Base-by-base conservation (phyloP, 2,888 invertebrate species). In the Zygogramma bicolorata region DNA sequence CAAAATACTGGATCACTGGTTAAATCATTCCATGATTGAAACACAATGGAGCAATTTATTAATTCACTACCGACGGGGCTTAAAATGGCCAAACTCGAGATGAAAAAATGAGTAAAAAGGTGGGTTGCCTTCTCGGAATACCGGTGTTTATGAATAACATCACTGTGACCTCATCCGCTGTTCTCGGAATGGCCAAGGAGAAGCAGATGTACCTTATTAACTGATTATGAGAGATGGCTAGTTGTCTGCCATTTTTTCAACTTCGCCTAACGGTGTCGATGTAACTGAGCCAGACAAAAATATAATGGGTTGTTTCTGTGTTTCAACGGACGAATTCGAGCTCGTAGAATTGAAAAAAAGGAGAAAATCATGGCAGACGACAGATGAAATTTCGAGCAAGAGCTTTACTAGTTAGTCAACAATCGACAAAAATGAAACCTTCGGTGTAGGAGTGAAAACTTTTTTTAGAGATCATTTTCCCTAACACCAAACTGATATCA, bases 191-290 rank as follows among this genome's bases (percentile, higher is more conserved):
- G 49, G 46, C 46, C 63, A 63, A 46, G 46, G 20, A 15, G 46
- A 29, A 46, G 10, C 63, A 63, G 42, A 46, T 63, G 63, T 27
- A 46, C 63, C 63, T 63, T 63, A 46, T 49, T 63, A 49, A 46
- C 34, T 46, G 20, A 29, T 63, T 46, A 18, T 18, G 10, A 27
- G 22, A 7, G 10, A 62, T 18, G 25, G 13, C n/a, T 22, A 25
- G 53, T 53, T 53, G 53, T 53, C 53, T 53, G 25, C n/a, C 1
- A 6, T 53, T 53, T 53, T 49, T 22, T 15, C 13, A 5, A 27
- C 10, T 13, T 53, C 25, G 0, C 3, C 27, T 5, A 1, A 22
- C 4, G 13, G 13, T 53, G 10, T 25, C 25, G 0, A 25, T n/a
- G 27, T 53, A 25, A n/a, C 2, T 53, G 7, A 5, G 3, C 22